These are phyloP conservation scores for Microcebus griseorufus DNA, from an alignment of 2,113 vertebrate species.

Conservation along the genomic window DNA sequence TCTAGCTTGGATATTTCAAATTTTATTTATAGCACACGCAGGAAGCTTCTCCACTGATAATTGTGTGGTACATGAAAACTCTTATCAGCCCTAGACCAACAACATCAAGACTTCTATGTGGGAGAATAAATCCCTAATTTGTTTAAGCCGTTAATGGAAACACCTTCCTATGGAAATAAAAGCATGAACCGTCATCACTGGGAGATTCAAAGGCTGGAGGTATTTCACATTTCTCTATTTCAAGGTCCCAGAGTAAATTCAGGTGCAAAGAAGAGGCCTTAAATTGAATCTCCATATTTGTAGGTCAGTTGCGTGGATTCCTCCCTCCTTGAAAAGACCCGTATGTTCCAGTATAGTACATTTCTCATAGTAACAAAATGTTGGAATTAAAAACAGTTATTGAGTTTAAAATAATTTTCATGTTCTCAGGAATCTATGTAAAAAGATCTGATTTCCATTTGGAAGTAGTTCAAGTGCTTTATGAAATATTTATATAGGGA, in stretches of 20 bases:
- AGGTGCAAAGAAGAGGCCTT: neutral
- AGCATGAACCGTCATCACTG: neutral
- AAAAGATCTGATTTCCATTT: conserved; percentile 51
- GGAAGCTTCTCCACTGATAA: neutral
- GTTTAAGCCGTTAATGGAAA: neutral
- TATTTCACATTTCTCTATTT: neutral
- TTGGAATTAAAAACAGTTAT: conserved; percentile 27
- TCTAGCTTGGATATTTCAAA: neutral
- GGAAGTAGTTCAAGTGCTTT: conserved; percentile 56
- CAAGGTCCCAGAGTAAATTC: neutral
- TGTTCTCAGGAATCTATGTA: neutral
- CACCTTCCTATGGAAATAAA: neutral
- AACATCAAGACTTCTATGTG: neutral
- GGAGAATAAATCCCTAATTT: neutral
- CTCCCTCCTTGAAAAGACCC: neutral
- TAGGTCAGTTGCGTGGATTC: neutral
- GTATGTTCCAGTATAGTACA: neutral
- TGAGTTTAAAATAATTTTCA: conserved; percentile 49
- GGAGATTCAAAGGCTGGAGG: neutral
- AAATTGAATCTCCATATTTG: neutral
- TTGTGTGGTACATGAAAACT: neutral
- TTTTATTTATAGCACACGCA: neutral
- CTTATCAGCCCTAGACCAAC: neutral
- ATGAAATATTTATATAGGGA: conserved; percentile 76
- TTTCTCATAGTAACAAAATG: neutral